These are phyloP conservation scores for Drosophila prostipennis DNA, from an alignment of 2,888 invertebrate genomes.

Conservation along the genomic window DNA sequence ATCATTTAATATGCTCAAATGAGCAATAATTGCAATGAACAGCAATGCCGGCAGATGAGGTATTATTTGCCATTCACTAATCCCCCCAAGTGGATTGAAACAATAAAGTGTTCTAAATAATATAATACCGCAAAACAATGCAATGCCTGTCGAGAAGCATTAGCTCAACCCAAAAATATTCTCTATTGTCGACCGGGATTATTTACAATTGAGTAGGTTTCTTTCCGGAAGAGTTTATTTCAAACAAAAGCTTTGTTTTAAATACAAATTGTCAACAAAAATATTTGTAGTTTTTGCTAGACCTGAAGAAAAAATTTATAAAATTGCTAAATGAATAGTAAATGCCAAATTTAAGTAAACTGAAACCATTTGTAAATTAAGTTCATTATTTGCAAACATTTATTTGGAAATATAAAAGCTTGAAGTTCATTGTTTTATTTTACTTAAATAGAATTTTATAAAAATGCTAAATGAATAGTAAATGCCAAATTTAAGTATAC, in stretches of 20 bases:
- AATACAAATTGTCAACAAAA: neutral
- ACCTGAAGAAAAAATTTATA: too few species aligned
- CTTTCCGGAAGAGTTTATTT: neutral
- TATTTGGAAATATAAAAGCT: neutral
- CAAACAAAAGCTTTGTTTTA: neutral
- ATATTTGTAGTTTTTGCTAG: too few species aligned
- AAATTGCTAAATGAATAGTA: too few species aligned
- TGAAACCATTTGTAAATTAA: too few species aligned
- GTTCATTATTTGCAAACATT: too few species aligned
- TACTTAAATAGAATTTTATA: too few species aligned
- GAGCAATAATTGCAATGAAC: conserved; percentile 20
- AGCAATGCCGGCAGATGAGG: conserved; percentile 14
- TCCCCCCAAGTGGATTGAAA: conserved; percentile 3
- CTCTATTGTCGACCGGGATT: neutral
- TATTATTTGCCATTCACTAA: conserved; percentile 18
- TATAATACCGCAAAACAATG: conserved; percentile 1
- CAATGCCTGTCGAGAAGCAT: neutral
- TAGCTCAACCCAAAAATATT: neutral
- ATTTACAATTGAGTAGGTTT: neutral
- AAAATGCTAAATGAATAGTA: too few species aligned
- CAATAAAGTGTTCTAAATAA: neutral
- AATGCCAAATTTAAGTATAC: too few species aligned
- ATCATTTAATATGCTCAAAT: conserved; percentile 44
- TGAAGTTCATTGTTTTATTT: neutral
- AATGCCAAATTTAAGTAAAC: too few species aligned